Evolutionary conservation across 2,797 vertebrate species (phyloP).

Genomic region (Halcyon badia): DNA sequence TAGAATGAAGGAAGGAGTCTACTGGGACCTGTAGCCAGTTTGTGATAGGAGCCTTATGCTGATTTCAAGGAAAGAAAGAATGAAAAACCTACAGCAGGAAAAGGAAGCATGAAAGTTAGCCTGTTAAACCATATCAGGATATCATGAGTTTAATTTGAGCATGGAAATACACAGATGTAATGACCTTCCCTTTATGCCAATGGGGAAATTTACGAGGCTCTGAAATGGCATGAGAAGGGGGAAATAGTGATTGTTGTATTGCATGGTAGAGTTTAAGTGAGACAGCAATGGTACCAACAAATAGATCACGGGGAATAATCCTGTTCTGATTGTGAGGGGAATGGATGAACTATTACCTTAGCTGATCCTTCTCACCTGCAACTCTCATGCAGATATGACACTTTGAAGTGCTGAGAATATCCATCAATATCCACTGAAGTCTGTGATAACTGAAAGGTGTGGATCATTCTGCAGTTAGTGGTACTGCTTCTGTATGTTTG

Average conservation of each 20-base stretch:
- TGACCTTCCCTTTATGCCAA: neutral
- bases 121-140: neutral
- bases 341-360: neutral
- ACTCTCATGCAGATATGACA: neutral
- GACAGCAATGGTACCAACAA: neutral
- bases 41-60: neutral
- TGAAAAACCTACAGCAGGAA: neutral
- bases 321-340: neutral
- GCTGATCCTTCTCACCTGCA: neutral
- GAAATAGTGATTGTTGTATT: neutral
- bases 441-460: neutral
- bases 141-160: neutral
- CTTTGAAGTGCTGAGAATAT: slow-evolving; percentile 2
- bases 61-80: neutral
- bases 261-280: neutral
- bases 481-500: neutral
- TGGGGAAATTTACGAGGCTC: neutral
- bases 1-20: neutral
- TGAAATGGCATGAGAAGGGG: neutral
- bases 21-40: neutral
- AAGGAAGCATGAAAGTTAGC: neutral
- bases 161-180: neutral
- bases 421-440: neutral
- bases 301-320: neutral
- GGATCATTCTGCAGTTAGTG: neutral